Conservation (phyloP, 2,888 invertebrate genomes). For the Meiosimyza platycephala region DNA sequence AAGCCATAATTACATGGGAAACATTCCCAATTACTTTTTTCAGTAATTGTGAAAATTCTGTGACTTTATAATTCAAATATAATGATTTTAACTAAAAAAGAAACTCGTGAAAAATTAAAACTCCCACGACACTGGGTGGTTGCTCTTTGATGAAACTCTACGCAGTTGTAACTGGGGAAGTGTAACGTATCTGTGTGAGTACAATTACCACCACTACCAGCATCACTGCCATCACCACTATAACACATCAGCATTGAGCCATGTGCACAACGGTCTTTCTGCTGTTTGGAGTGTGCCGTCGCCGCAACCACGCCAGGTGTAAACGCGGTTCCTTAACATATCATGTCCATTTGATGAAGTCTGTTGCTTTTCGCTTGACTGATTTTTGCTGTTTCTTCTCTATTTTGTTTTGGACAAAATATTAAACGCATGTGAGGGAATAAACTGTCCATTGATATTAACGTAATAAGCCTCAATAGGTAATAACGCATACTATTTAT, state of each 20-base stretch:
- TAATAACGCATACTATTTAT: background rate
- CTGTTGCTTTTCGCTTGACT: conserved; percentile 33
- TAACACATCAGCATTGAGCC: conserved; percentile 2
- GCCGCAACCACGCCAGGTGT: conserved; percentile 36
- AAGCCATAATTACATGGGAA: conserved; percentile 13
- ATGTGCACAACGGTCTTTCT: conserved; percentile 1
- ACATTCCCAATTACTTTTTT: conserved; percentile 11
- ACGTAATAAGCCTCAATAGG: conserved; percentile 4
- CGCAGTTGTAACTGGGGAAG: background rate
- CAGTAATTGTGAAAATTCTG: conserved; percentile 8
- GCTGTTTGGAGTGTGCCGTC: conserved; percentile 15
- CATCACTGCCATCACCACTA: background rate
- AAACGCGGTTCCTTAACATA: conserved; percentile 21
- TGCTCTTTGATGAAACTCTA: background rate
- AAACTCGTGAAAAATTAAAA: background rate
- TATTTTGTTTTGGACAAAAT: background rate
- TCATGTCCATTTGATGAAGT: conserved; percentile 12
- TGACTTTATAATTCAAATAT: conserved; percentile 13
- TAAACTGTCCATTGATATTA: conserved; percentile 9
- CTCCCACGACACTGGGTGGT: background rate
- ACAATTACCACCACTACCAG: conserved; percentile 13
- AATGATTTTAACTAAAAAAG: background rate
- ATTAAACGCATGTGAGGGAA: background rate
- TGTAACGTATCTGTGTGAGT: background rate
- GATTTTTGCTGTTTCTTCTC: conserved; percentile 16